Evolutionary conservation across 2,113 vertebrate species (phyloP), one percentile per base, ranked within the genome.

Genomic region (Etheostoma cragini): DNA sequence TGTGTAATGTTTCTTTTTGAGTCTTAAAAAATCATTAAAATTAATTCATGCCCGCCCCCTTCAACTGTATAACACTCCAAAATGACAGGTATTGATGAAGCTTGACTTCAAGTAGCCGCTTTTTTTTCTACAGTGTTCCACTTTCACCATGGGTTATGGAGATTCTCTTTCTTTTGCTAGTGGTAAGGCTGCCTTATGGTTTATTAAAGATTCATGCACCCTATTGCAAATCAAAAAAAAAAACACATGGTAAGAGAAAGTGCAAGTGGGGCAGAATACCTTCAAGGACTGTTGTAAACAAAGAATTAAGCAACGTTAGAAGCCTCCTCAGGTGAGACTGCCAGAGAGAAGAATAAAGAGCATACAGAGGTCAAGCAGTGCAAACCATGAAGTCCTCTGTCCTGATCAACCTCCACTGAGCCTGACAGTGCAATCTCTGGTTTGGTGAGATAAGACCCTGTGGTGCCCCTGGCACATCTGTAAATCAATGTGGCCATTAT

Each of bases 201-300:
- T 64, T 61, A 71, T 89, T 50, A 76, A 85, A 74, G 21, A 83
- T 87, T 83, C 35, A 87, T 69, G 33, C 26, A 49, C 54, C 60
- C 62, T 52, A 47, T 56, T 79, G 45, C 50, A 42, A 45, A 67
- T 5, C 49, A 56, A 22, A 57, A 68, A 22, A 57, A 68, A 64
- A 35, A 33, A 53, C 67, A 75, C 24, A 42, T 30, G 52, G 24
- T 17, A 35, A 77, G 17, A 3, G 62, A 33, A 75, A 76, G n/a
- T 65, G 57, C 26, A 63, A 85, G 52, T 26, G 16, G 72, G 58
- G 57, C 46, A 52, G 15, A 77, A 46, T 17, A 45, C 65, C 13
- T 70, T 65, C 61, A 61, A 52, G 24, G 35, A 35, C 17, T 15
- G n/a, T 33, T 54, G 5, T 14, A 60, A 47, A 50, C 10, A 82